Conservation (phyloP, 23 tunicate genomes). For the Aplidium turbinatum region DNA sequence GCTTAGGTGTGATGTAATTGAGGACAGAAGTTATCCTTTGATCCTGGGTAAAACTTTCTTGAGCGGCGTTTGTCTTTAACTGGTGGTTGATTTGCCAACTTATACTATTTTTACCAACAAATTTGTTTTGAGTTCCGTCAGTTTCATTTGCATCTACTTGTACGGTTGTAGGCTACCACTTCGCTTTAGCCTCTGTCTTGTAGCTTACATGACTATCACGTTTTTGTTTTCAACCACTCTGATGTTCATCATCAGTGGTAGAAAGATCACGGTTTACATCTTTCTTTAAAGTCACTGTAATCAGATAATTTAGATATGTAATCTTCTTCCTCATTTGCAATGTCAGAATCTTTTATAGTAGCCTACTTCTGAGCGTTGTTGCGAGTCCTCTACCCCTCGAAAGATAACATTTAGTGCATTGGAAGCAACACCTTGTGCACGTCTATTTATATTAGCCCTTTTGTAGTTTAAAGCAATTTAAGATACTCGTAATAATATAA, state of each 20-base stretch:
- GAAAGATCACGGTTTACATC: constrained; percentile 4
- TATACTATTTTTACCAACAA: too few species aligned
- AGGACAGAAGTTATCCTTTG: background rate
- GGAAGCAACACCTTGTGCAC: background rate
- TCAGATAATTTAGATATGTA: constrained; percentile 1
- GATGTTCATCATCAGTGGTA: constrained; percentile 1
- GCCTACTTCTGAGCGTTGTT: too few species aligned
- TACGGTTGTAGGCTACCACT: too few species aligned
- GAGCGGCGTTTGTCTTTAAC: too few species aligned
- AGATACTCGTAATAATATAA: background rate
- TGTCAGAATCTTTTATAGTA: background rate
- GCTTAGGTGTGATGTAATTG: background rate
- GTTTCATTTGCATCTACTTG: background rate
- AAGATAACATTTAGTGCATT: background rate
- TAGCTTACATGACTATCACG: too few species aligned
- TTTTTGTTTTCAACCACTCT: too few species aligned
- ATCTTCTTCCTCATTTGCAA: background rate
- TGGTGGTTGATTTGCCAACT: background rate
- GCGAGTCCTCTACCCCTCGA: background rate
- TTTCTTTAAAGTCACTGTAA: background rate
- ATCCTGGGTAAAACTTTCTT: background rate
- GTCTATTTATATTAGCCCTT: background rate
- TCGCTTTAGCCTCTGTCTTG: background rate
- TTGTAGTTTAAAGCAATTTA: background rate
- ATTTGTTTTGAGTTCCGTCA: background rate